phyloP scores from a whole-genome alignment of 2,797 vertebrate species.

The Paedocypris micromegethes region DNA sequence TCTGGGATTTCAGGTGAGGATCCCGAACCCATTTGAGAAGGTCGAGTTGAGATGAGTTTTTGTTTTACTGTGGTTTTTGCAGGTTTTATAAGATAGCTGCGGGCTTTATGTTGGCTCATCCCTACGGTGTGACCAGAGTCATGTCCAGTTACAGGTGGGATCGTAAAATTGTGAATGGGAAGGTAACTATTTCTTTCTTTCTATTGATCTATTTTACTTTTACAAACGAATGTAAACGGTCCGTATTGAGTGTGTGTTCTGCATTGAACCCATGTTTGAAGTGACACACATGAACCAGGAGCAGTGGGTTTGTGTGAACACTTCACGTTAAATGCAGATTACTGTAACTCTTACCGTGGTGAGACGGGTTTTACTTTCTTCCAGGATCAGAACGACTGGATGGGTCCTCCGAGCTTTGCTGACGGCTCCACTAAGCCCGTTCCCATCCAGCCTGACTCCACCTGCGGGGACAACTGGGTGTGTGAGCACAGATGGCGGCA shows the following conservation, averaged over 20 bases:
- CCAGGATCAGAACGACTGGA: constrained; percentile 75
- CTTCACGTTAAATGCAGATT: too few relatives aligned
- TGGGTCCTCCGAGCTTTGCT: constrained; percentile 66
- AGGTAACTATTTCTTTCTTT: constrained; percentile 44
- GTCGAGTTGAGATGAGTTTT: neutral
- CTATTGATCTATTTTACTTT: too few relatives aligned
- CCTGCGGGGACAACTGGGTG: constrained; percentile 76
- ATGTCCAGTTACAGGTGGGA: constrained; percentile 91
- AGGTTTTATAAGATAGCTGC: constrained; percentile 85
- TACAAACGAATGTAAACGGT: too few relatives aligned
- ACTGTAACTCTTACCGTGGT: too few relatives aligned
- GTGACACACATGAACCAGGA: too few relatives aligned
- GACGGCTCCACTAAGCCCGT: constrained; percentile 68
- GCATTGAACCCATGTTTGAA: too few relatives aligned
- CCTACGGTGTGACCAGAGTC: constrained; percentile 82
- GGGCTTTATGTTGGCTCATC: constrained; percentile 88
- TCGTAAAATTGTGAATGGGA: constrained; percentile 74
- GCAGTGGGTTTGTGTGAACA: too few relatives aligned
- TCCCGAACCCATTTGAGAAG: too few relatives aligned
- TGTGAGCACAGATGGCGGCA: constrained; percentile 81
- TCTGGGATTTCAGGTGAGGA: constrained; percentile 81
- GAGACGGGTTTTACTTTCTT: too few relatives aligned
- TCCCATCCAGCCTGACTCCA: constrained; percentile 68
- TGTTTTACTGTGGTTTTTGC: constrained; percentile 2
- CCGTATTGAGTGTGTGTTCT: too few relatives aligned